Evolutionary conservation across 2,113 vertebrate genomes (phyloP).

Genomic region (Rhodinocichla rosea): DNA sequence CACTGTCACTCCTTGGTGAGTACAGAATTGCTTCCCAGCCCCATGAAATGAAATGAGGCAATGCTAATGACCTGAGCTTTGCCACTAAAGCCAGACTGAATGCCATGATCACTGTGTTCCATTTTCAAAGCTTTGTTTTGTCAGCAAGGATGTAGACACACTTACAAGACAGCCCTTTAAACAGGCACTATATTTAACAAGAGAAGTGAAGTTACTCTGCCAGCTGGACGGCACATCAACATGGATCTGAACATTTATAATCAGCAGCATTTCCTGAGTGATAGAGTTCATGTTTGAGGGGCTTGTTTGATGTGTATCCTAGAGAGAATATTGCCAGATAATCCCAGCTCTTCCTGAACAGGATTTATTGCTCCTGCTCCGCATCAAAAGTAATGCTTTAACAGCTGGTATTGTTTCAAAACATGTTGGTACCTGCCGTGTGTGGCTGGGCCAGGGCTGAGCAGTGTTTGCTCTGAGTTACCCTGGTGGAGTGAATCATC

Average conservation of each 20-base stretch:
- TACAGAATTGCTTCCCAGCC: background rate
- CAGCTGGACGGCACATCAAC: background rate
- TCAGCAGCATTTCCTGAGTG: background rate
- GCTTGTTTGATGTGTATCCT: background rate
- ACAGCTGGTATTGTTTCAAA: slow-evolving; percentile 11
- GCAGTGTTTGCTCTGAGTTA: slow-evolving; percentile 18
- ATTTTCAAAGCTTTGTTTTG: background rate
- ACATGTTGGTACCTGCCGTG: background rate
- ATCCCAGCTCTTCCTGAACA: background rate
- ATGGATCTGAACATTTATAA: background rate
- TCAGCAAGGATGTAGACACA: background rate
- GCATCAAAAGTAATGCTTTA: background rate
- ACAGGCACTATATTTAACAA: background rate
- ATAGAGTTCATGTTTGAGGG: background rate
- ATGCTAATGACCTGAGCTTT: background rate
- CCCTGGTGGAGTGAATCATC: slow-evolving; percentile 33
- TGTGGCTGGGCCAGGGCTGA: background rate
- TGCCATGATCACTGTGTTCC: background rate
- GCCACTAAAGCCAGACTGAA: background rate
- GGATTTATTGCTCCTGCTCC: background rate
- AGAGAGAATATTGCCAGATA: background rate
- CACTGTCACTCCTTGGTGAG: background rate
- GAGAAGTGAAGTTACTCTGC: background rate
- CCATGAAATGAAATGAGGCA: background rate
- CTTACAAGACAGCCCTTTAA: background rate